Conservation (phyloP, 2,888 invertebrate genomes). For the Eledona agricola region DNA sequence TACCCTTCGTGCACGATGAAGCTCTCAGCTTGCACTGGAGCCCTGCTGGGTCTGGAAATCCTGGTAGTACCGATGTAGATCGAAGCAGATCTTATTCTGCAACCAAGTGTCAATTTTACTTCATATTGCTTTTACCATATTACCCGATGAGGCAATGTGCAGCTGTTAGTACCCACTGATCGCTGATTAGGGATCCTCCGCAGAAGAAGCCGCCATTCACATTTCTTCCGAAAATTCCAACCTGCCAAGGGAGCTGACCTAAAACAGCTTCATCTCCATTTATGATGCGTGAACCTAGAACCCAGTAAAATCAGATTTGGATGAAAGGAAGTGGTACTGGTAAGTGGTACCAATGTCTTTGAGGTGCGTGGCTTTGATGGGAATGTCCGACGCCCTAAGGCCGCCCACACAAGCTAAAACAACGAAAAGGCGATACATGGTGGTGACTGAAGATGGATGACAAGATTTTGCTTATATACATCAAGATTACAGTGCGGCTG, state of each 20-base stretch:
- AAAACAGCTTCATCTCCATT: conserved; percentile 6
- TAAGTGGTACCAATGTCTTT: conserved; percentile 11
- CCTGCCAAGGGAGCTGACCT: conserved; percentile 11
- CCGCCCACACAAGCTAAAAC: background rate
- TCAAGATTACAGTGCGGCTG: no score
- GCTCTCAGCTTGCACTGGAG: background rate
- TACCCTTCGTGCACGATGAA: conserved; percentile 16
- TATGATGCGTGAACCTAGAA: conserved; percentile 1
- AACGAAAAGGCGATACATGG: background rate
- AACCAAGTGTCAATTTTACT: conserved; percentile 8
- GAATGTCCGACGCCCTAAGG: background rate
- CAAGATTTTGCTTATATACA: no score
- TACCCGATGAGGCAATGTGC: conserved; percentile 19
- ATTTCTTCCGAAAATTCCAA: conserved; percentile 3
- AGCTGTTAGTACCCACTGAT: conserved; percentile 9
- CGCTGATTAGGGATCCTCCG: conserved; percentile 7
- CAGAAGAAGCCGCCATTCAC: conserved; percentile 3
- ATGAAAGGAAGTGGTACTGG: background rate
- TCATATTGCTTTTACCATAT: background rate
- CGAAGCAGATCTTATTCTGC: conserved; percentile 11
- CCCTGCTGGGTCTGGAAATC: background rate
- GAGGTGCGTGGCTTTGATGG: background rate
- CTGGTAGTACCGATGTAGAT: conserved; percentile 11
- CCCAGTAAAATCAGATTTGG: background rate
- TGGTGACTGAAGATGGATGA: no score